Base-by-base conservation (phyloP, 92 coral and sea anemone genomes). In the Hydrozoanthus gracilis region DNA sequence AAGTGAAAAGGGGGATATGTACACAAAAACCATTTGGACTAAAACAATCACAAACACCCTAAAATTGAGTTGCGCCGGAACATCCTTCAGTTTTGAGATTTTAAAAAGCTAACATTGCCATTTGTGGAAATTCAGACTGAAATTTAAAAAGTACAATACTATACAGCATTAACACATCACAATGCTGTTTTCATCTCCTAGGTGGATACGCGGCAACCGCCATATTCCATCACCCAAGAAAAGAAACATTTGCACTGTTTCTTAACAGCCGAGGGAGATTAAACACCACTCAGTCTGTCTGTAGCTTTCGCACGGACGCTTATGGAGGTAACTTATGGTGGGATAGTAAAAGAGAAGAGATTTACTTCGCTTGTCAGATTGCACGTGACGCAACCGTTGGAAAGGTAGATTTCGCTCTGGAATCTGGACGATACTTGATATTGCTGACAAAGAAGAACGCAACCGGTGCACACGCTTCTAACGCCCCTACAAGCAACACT, bases 191-290 rank as follows among this genome's bases (percentile, higher is more conserved):
- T 27, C 44, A 55, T 46, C 18, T 86, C 79, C 8, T 61, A 96
- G 99, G 99, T 73, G 99, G 99, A 6, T 96, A 92, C 84, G 98
- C 93, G 16, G 94, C 91, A 17, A 88, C 95, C 8, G 82, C 89
- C n/a, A 56, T 95, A 47, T 35, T 89, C 16, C 82, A 73, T 17
- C 77, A 77, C 69, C 90, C 91, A 5, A 92, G 68, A 62, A 95
- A 92, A 60, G 95, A 93, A 55, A 90, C 92, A 14, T 44, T 72
- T 47, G 89, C 82, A 39, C 15, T 93, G 35, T 93, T 93, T 76
- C 71, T 93, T 47, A 79, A 76, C 71, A 18, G 55, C 8, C 66
- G 39, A n/a, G 99, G 97, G 16, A 84, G 71, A 7, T 4, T 84
- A 0, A 0, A 56, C 4, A 77, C 87, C 27, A n/a, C 20, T 16